Evolutionary conservation across 2,797 vertebrate species (phyloP), one percentile per base, ranked within the genome.

Genomic region (Leontopithecus rosalia): DNA sequence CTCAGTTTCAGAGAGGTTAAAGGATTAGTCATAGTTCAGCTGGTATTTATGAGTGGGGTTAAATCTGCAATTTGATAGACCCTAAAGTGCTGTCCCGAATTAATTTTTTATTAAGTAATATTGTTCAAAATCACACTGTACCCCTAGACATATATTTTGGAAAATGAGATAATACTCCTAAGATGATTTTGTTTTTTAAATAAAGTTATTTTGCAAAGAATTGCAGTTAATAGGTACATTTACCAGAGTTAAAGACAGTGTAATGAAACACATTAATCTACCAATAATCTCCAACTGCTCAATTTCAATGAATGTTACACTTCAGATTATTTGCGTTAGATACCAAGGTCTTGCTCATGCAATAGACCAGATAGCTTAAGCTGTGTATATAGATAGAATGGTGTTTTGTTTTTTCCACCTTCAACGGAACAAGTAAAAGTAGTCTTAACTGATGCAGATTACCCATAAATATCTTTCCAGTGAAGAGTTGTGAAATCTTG

Each of bases 231-330:
- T 64, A 86, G n/a, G 28, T 28, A 48, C 22, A 73, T 86, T 88
- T 89, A 52, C 10, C 58, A 86, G 79, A 79, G 43, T 30, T 41
- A 67, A 93, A 96, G 52, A 58, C 28, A 64, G 19, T 52, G 30
- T 88, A 92, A 76, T 96, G 46, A 81, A 90, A 92, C 70, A 91
- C 30, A 95, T 95, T 85, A 73, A 91, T 93, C 77, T 93, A 91
- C 28, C 36, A 46, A 57, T 79, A 79, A 48, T 19, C n/a, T 79
- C n/a, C 48, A 93, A 43, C 22, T 43, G 41, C 77, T 83, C 36
- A 55, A 64, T 85, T 93, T 89, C 52, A 64, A 33, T 77, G 13
- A 79, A 46, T 94, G 48, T 93, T 75, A 75, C 28, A 46, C 61
- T 86, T 93, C 30, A 14, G 33, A 2, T 64, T 91, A 64, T 86